Percentiles rank a stretch among this genome's conserved stretches.
These are phyloP conservation scores for Notamacropus eugenii DNA, from an alignment of 2,797 vertebrate species.

Conservation along the genomic window DNA sequence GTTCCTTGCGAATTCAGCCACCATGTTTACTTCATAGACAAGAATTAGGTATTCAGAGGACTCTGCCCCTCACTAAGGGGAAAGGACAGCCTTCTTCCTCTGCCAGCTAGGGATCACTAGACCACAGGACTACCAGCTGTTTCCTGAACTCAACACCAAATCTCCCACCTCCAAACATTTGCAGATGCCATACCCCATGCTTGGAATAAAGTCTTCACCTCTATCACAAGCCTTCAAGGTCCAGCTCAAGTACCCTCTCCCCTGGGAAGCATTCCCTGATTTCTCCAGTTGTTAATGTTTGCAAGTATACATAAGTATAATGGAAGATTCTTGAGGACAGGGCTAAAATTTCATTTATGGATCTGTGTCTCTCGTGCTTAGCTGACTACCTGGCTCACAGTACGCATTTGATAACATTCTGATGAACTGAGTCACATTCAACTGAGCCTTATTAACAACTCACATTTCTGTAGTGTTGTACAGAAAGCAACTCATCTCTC, in stretches of 20 bases:
- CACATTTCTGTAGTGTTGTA: neutral
- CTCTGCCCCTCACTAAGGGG: neutral
- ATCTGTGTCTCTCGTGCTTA: neutral
- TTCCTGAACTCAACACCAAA: neutral
- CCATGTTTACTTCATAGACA: neutral
- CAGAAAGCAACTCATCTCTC: neutral
- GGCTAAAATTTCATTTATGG: neutral
- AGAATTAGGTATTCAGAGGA: neutral
- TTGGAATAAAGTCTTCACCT: neutral
- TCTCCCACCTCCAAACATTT: neutral
- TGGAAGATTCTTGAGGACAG: neutral
- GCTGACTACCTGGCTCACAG: neutral
- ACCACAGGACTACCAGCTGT: neutral
- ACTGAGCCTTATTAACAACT: neutral
- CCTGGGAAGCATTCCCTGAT: neutral
- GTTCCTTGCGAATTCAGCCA: neutral
- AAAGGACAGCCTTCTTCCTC: neutral
- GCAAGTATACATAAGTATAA: neutral
- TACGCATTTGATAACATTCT: neutral
- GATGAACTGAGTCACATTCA: neutral
- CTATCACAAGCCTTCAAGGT: neutral
- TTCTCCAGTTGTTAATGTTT: neutral
- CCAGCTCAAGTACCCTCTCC: neutral
- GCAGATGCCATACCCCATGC: neutral
- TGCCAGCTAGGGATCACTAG: neutral